A percentile compares a stretch with the other conserved stretches of the same genome.
Conservation (phyloP, 2,888 invertebrate species). For the Merodon equestris region DNA sequence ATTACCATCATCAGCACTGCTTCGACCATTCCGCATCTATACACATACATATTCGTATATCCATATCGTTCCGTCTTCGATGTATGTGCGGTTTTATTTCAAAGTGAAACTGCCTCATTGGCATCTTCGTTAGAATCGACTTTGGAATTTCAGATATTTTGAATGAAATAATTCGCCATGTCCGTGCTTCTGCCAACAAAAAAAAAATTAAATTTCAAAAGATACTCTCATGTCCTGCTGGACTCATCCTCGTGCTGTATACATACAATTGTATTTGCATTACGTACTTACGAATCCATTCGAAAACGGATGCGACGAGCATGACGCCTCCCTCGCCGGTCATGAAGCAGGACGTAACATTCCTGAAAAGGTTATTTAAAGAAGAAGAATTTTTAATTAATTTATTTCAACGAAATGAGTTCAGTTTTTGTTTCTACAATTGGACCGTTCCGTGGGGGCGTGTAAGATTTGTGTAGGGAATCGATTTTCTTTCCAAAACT, state of each 20-base stretch:
- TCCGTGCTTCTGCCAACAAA: slow-evolving; percentile 7
- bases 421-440: not conserved
- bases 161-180: slow-evolving; percentile 41
- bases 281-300: slow-evolving; percentile 4
- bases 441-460: not conserved
- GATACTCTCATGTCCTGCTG: not conserved
- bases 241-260: no score
- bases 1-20: no score
- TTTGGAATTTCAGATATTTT: slow-evolving; percentile 52
- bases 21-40: not conserved
- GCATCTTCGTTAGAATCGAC: slow-evolving; percentile 53
- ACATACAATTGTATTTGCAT: slow-evolving; percentile 38
- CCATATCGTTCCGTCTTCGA: no score
- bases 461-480: slow-evolving; percentile 4
- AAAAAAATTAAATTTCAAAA: no score
- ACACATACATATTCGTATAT: no score
- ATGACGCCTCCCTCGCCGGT: no score
- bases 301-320: not conserved
- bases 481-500: slow-evolving; percentile 14
- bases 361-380: slow-evolving; percentile 54
- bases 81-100: slow-evolving; percentile 54
- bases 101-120: slow-evolving; percentile 55
- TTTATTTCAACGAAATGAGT: slow-evolving; percentile 49
- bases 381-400: slow-evolving; percentile 64
- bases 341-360: slow-evolving; percentile 11